Evolutionary conservation across 2,888 invertebrate genomes (phyloP).

Genomic region (Smittia aterrima): DNA sequence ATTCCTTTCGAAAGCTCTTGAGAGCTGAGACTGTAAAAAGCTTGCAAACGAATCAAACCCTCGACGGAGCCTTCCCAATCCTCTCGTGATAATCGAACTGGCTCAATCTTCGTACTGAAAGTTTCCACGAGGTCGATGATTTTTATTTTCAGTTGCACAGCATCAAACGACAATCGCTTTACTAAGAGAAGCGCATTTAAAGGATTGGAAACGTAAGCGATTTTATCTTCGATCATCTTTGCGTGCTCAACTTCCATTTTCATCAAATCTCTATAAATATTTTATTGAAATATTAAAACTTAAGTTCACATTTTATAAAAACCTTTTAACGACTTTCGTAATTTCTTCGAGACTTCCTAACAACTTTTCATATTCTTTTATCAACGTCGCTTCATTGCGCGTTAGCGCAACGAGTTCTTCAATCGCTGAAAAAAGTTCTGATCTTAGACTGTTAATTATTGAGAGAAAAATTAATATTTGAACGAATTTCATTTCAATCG

Average conservation of each 20-base stretch:
- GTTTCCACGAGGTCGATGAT: neutral
- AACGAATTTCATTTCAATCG: no score
- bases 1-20: slow-evolving; percentile 5
- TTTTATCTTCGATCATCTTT: neutral
- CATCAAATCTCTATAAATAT: neutral
- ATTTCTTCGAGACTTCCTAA: neutral
- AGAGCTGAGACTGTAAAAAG: slow-evolving; percentile 13
- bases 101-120: neutral
- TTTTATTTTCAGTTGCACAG: neutral
- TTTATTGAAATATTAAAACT: no score
- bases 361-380: neutral
- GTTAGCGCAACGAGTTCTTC: neutral
- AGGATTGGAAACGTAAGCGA: slow-evolving; percentile 14
- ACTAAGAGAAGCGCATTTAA: slow-evolving; percentile 7
- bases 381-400: neutral
- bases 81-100: neutral
- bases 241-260: slow-evolving; percentile 15
- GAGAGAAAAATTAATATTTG: no score
- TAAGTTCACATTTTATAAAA: no score
- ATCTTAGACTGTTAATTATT: no score
- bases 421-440: neutral
- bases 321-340: neutral
- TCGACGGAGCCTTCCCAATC: neutral
- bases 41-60: neutral
- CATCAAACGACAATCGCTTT: slow-evolving; percentile 14